Percentiles rank a stretch among this genome's conserved stretches.
Evolutionary conservation across 2,797 vertebrate genomes (phyloP).

Genomic region (Enteromius unitaeniatus): DNA sequence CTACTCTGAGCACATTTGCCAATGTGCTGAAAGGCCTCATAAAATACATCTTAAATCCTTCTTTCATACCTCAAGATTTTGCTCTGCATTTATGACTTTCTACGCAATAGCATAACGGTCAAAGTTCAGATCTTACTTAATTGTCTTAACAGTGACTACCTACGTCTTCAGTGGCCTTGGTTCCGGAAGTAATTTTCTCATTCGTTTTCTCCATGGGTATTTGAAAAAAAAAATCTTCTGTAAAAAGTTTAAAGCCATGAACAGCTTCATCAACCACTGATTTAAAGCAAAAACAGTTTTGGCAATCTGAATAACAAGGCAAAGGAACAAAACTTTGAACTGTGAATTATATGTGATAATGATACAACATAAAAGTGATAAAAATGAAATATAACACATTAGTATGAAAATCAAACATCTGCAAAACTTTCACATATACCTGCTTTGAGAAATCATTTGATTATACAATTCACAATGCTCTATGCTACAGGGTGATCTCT

Average conservation of each 20-base stretch:
- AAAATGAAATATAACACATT: background rate
- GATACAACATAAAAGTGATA: background rate
- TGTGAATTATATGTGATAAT: background rate
- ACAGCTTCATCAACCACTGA: too few relatives aligned
- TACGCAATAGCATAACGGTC: background rate
- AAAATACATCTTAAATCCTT: background rate
- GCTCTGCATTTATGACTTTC: background rate
- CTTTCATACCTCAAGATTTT: background rate
- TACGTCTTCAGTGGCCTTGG: slow-evolving; percentile 1
- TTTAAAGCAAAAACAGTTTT: background rate
- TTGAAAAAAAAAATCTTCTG: background rate
- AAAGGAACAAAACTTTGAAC: background rate
- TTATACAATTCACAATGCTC: background rate
- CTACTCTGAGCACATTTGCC: background rate
- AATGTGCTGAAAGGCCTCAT: slow-evolving; percentile 39
- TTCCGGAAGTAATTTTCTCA: slow-evolving; percentile 18
- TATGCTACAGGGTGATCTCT: background rate
- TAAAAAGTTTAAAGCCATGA: background rate
- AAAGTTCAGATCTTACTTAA: background rate
- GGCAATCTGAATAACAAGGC: slow-evolving; percentile 1
- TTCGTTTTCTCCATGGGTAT: slow-evolving; percentile 9
- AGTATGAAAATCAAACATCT: background rate
- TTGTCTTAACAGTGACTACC: background rate
- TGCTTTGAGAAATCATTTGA: background rate
- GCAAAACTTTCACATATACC: too few relatives aligned